Conservation (phyloP, 2,113 vertebrate species). For the Poeciliopsis turrubarensis region DNA sequence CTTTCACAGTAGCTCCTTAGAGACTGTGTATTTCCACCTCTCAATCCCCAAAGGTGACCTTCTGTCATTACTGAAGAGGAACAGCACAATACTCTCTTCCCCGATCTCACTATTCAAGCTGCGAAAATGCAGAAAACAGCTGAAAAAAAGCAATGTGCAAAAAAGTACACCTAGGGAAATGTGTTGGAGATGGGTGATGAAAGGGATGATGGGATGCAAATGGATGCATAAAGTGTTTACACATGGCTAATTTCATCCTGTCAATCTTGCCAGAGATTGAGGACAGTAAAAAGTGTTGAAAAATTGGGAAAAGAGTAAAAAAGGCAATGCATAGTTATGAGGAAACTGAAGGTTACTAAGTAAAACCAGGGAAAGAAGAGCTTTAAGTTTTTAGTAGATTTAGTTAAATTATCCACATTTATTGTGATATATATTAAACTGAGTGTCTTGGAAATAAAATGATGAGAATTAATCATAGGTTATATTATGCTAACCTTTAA, state of each 20-base stretch:
- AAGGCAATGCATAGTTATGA: neutral
- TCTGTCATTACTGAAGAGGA: conserved; percentile 25
- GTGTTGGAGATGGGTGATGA: conserved; percentile 48
- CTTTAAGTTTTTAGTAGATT: no score
- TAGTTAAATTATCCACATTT: no score
- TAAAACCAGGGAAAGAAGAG: neutral
- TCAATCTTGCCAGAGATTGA: conserved; percentile 65
- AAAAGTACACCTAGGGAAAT: conserved; percentile 20
- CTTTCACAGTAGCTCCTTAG: neutral
- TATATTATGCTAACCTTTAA: neutral
- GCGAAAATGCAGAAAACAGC: conserved; percentile 53
- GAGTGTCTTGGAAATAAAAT: neutral
- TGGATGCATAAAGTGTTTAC: conserved; percentile 72
- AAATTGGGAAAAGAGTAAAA: conserved; percentile 11
- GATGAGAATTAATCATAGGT: neutral
- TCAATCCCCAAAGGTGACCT: conserved; percentile 51
- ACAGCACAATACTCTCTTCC: neutral
- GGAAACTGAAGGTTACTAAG: neutral
- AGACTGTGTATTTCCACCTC: neutral
- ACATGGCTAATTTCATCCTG: conserved; percentile 75
- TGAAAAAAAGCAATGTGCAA: conserved; percentile 38
- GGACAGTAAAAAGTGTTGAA: conserved; percentile 42
- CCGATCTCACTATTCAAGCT: conserved; percentile 24
- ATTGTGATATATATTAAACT: neutral
- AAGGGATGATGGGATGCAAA: conserved; percentile 73